Conservation (phyloP, 2,797 vertebrate genomes). For the Oceanodroma leucorhoa region DNA sequence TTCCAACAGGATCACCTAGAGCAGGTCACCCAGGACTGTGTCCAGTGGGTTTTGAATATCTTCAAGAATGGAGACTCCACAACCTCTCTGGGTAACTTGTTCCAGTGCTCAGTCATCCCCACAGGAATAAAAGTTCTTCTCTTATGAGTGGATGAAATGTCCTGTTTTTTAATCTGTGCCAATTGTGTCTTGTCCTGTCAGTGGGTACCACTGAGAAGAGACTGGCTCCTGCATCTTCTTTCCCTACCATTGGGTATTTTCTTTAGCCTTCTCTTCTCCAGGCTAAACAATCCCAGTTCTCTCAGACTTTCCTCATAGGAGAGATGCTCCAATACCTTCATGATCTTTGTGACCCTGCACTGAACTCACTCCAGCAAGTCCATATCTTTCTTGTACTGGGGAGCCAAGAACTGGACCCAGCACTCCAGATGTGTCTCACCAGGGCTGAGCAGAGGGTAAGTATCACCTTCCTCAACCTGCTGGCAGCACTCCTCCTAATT, state of each 20-base stretch:
- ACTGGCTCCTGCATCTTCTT: not conserved
- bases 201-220: not conserved
- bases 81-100: not conserved
- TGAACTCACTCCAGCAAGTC: not conserved
- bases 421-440: not conserved
- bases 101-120: not conserved
- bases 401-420: not conserved
- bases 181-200: not conserved
- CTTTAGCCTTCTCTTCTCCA: not conserved
- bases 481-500: not conserved
- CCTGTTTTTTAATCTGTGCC: fast-evolving
- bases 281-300: not conserved
- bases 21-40: not conserved
- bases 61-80: not conserved
- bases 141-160: not conserved
- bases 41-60: not conserved
- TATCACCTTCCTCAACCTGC: not conserved
- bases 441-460: not conserved
- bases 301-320: not conserved
- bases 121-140: not conserved
- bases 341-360: not conserved
- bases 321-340: fast-evolving
- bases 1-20: not conserved
- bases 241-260: not conserved
- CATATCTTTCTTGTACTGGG: not conserved